A percentile compares a stretch with the other conserved stretches of the same genome.
Evolutionary conservation across 2,888 invertebrate species (phyloP).

Genomic region (Noctua janthe): DNA sequence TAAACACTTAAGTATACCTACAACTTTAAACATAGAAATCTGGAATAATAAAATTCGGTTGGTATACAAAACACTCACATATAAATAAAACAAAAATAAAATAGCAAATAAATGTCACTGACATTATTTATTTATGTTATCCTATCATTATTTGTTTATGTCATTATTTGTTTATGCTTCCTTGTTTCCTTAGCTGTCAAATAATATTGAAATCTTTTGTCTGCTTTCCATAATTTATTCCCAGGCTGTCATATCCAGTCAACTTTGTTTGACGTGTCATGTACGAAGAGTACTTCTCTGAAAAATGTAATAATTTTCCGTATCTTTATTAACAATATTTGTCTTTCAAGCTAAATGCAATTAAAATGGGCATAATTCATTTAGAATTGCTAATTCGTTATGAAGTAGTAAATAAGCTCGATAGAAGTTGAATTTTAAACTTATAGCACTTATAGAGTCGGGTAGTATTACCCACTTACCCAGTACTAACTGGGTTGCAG

Average conservation of each 20-base stretch:
- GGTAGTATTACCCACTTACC: background rate
- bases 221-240: constrained; percentile 8
- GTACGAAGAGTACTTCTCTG: background rate
- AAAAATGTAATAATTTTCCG: background rate
- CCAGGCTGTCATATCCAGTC: constrained; percentile 1
- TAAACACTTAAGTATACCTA: background rate
- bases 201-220: constrained; percentile 9
- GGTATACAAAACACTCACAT: background rate
- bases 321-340: background rate
- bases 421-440: background rate
- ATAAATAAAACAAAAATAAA: constrained; percentile 13
- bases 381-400: background rate
- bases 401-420: background rate
- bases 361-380: background rate
- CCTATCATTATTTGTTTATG: background rate
- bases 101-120: background rate
- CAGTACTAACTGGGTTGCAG: background rate
- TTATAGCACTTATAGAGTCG: background rate
- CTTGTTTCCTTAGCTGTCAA: constrained; percentile 9
- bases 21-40: background rate
- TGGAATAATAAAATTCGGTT: background rate
- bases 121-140: constrained; percentile 2
- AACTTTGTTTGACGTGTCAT: background rate
- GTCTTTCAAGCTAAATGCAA: background rate
- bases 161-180: constrained; percentile 9